Base-by-base conservation (phyloP, 2,113 vertebrate genomes). In the Onychorhynchus coronatus region DNA sequence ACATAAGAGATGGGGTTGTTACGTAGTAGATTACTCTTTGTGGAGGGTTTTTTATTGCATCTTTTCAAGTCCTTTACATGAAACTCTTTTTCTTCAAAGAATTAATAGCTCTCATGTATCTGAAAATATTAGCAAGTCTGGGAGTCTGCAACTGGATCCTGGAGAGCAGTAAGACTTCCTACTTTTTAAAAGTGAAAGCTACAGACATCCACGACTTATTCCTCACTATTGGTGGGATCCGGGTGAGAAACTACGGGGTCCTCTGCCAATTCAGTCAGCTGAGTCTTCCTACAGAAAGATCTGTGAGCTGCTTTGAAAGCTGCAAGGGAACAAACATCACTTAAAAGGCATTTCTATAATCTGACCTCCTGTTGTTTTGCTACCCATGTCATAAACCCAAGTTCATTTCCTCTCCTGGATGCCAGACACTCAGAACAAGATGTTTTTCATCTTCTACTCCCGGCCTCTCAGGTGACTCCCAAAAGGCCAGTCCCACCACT, bases 361-460 rank as follows among this genome's bases (percentile, higher is more conserved):
- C 53, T 6, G 12, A 66, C 58, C 82, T 94, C 68, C 84, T 4
- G 25, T 91, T 93, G 62, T 93, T 91, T 96, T 86, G 44, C 91
- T 82, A 44, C 75, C 41, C 30, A 39, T 94, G 61, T 80, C 66
- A 68, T 91, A 93, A 79, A 85, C 50, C 30, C 67, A 85, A 66
- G 49, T 93, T 88, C 55, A 93, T 96, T 91, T 90, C 92, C 94
- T 95, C 70, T 93, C 41, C 70, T 91, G 70, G 52, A 87, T 91
- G 37, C 55, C 94, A 96, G 67, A 89, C 63, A 77, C 85, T 83
- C 50, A 71, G 59, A 94, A 83, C 50, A 91, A 94, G 88, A 88
- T 87, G 82, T 73, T 95, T 95, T 92, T 81, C 47, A 89, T 95
- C 66, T 82, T 89, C 58, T 46, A 33, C 33, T 42, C 46, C 65